Percentiles rank a stretch among this genome's conserved stretches.
Evolutionary conservation across 2,797 vertebrate species (phyloP).

Genomic region (Enteromius treurensis): DNA sequence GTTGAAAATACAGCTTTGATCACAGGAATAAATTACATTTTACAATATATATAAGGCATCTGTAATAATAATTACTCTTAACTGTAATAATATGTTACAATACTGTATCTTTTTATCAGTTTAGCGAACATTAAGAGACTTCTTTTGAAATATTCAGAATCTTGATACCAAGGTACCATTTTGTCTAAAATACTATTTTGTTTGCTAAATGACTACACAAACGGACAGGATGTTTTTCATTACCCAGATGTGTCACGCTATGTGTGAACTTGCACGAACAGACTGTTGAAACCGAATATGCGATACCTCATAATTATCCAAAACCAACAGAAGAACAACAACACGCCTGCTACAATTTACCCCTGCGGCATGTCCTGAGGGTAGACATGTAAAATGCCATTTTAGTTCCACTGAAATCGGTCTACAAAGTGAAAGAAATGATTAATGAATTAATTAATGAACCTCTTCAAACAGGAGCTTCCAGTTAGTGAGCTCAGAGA

Average conservation of each 20-base stretch:
- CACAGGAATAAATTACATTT: background rate
- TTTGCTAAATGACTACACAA: background rate
- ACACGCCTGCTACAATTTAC: slow-evolving; percentile 6
- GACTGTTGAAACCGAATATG: background rate
- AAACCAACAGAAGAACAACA: slow-evolving; percentile 10
- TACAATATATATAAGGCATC: background rate
- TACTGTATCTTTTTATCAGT: no score
- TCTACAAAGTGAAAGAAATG: slow-evolving; percentile 4
- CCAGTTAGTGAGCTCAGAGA: background rate
- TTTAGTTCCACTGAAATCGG: slow-evolving; percentile 19
- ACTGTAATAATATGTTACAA: background rate
- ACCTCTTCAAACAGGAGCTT: slow-evolving; percentile 20
- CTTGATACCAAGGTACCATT: background rate
- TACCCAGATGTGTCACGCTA: background rate
- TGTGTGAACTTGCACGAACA: background rate
- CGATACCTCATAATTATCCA: background rate
- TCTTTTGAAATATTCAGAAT: background rate
- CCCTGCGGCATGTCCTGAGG: background rate
- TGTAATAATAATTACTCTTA: background rate
- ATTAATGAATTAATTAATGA: slow-evolving; percentile 29
- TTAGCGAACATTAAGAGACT: background rate
- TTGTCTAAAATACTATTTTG: background rate
- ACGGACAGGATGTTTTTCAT: background rate
- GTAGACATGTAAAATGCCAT: slow-evolving; percentile 10
- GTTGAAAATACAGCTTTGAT: background rate